phyloP scores from a whole-genome alignment of 2,113 vertebrate species.

The Alligator mississippiensis region DNA sequence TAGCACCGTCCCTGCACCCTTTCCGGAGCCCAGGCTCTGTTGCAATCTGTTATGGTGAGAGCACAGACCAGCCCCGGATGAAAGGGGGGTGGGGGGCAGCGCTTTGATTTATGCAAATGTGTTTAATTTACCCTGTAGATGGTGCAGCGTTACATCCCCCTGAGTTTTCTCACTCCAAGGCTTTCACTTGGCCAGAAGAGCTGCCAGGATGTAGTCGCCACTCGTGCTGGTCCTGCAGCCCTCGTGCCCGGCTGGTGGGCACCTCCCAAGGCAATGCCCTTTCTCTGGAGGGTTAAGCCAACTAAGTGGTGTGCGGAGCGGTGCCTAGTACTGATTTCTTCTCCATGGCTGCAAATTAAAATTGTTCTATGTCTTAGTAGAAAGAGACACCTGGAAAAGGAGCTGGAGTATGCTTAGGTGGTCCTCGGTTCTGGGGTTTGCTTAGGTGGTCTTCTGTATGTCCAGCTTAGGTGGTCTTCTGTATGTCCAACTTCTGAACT shows the following conservation, averaged over 20 bases:
- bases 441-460: background rate
- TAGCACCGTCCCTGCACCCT: background rate
- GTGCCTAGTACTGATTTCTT: background rate
- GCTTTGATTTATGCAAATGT: background rate
- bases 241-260: background rate
- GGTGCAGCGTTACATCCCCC: too few relatives aligned
- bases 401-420: background rate
- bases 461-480: background rate
- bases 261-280: too few relatives aligned
- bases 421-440: too few relatives aligned
- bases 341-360: background rate
- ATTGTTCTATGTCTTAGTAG: background rate
- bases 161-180: background rate
- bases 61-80: rapidly evolving
- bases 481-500: background rate
- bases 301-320: too few relatives aligned
- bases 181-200: background rate
- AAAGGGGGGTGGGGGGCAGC: background rate
- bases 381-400: background rate
- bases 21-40: background rate
- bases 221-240: background rate
- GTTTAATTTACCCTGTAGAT: too few relatives aligned
- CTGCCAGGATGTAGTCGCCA: background rate
- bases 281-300: too few relatives aligned
- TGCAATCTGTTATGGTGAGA: rapidly evolving